Evolutionary conservation across 2,888 invertebrate species (phyloP), one percentile per base, ranked within the genome.

Genomic region (Diaperis boleti): DNA sequence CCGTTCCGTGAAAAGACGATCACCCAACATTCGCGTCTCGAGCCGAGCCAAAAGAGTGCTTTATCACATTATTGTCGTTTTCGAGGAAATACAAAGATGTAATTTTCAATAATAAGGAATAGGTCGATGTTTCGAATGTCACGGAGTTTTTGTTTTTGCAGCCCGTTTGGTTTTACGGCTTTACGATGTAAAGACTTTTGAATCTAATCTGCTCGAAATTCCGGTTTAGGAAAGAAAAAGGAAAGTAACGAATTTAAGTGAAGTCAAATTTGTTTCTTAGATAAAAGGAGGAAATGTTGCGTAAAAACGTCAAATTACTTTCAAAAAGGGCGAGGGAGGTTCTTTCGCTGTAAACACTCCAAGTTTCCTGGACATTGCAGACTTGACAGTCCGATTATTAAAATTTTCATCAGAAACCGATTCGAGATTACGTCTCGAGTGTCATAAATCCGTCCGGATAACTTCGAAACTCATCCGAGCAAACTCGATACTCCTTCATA

Each of bases 391-490:
- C 42, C 42, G 18, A 8, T 20, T 42, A 49, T 49, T 49, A 49
- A 49, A 49, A 29, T 45, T 45, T 15, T 8, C n/a, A n/a, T n/a
- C 4, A 22, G 42, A 11, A 29, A 29, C 29, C 20, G 22, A 18
- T 41, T 13, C 31, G 13, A 49, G 49, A 49, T 49, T 49, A 35
- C 35, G 18, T 20, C 35, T 49, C 49, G 13, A 49, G 35, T 49
- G 49, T 49, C 49, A 49, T 49, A 49, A 45, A 29, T 26, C 29
- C 45, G 45, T 45, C 45, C 5, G 8, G 26, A 45, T 45, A 45
- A 29, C 26, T 45, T 15, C 14, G 8, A 45, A 45, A 49, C 49
- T 49, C 17, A 22, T 18, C 8, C 10, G n/a, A 11, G n/a, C 3
- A 45, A 26, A 14, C 10, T 17, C n/a, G 49, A 33, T 49, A 33